phyloP scores from a whole-genome alignment of 2,113 vertebrate genomes.

The Nerophis lumbriciformis region DNA sequence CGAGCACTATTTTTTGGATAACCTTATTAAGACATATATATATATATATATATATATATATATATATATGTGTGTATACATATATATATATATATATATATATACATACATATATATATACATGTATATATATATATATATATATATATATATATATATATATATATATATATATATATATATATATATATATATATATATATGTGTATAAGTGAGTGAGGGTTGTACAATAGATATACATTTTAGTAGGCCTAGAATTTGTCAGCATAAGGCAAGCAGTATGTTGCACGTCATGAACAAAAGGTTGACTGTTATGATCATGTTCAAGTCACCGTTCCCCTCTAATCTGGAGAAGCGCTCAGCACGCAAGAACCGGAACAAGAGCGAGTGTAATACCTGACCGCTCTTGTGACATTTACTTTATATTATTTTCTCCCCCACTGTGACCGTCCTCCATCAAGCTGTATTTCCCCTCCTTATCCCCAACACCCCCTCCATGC shows the following conservation, averaged over 20 bases:
- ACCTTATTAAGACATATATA: no score
- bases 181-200: no score
- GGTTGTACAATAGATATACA: no score
- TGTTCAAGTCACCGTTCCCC: constrained; percentile 1
- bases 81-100: no score
- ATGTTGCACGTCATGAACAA: background rate
- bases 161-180: no score
- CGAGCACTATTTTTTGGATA: no score
- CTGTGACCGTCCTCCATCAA: background rate
- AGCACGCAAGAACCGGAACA: background rate
- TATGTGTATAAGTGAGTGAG: no score
- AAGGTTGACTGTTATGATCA: background rate
- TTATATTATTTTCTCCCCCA: constrained; percentile 4
- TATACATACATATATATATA: no score
- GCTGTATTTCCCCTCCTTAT: constrained; percentile 4
- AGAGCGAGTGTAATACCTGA: background rate
- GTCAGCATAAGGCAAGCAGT: background rate
- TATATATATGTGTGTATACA: no score
- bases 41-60: no score
- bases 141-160: no score
- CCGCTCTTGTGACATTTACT: constrained; percentile 1
- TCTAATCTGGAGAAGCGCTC: background rate
- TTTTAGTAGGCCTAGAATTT: background rate
- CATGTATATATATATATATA: no score
- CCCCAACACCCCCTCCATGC: constrained; percentile 37